A percentile compares a stretch with the other conserved stretches of the same genome.
These are phyloP conservation scores for Sternotherus odoratus DNA, from an alignment of 2,797 vertebrate species.

Conservation along the genomic window DNA sequence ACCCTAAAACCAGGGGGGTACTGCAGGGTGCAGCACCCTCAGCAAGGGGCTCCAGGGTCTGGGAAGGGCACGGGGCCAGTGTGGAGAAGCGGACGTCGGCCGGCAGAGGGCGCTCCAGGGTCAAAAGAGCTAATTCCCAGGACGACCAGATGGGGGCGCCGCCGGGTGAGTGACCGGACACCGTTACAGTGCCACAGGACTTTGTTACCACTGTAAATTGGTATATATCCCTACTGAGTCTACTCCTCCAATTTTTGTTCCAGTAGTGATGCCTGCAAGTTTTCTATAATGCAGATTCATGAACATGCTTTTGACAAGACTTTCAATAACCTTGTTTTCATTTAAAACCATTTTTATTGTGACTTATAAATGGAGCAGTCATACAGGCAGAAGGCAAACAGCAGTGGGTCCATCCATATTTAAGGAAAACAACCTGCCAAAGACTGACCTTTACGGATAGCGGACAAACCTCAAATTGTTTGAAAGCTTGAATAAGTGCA, in stretches of 20 bases:
- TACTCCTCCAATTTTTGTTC: neutral
- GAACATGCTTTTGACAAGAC: neutral
- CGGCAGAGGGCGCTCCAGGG: too few species aligned
- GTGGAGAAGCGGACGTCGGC: too few species aligned
- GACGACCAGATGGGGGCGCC: too few species aligned
- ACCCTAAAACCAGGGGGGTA: too few species aligned
- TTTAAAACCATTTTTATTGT: neutral
- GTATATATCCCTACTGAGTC: neutral
- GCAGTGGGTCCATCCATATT: neutral
- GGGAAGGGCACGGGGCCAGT: too few species aligned
- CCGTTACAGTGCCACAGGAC: too few species aligned
- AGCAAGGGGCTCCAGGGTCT: too few species aligned
- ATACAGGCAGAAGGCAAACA: neutral
- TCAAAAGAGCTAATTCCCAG: too few species aligned
- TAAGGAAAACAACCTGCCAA: neutral
- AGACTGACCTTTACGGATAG: neutral
- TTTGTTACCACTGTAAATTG: too few species aligned
- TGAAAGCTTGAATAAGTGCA: neutral
- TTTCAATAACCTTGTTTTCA: neutral
- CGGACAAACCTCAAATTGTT: neutral
- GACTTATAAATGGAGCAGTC: neutral
- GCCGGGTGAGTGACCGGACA: too few species aligned
- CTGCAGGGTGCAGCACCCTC: too few species aligned
- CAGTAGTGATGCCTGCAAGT: neutral
- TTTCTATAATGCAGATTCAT: neutral